Evolutionary conservation across 2,797 vertebrate species (phyloP).

Genomic region (Tympanoctomys barrerae): DNA sequence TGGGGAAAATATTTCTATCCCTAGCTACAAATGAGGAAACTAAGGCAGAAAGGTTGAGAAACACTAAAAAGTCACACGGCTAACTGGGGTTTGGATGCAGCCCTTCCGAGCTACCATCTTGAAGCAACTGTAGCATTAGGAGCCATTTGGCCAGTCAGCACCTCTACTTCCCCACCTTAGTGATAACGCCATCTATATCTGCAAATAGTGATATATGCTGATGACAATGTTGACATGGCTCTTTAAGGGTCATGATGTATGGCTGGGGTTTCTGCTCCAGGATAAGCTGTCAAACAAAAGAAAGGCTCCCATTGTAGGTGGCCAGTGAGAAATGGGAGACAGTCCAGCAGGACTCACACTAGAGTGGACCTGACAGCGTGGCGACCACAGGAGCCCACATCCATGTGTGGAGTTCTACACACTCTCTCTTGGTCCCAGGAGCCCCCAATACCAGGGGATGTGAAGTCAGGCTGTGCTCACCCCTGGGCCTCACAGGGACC

Average conservation of each 20-base stretch:
- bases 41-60: neutral
- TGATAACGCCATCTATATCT: neutral
- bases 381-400: neutral
- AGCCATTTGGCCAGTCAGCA: neutral
- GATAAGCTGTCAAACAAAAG: neutral
- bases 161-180: neutral
- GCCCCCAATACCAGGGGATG: neutral
- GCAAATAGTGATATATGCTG: neutral
- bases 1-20: neutral
- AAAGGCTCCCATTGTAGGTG: conserved; percentile 18
- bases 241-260: neutral
- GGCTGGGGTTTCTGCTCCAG: neutral
- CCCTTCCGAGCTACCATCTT: neutral
- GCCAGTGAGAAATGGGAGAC: neutral
- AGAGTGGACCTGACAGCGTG: neutral
- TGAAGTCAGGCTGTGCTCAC: neutral
- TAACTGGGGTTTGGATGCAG: neutral
- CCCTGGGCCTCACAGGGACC: neutral
- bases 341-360: neutral
- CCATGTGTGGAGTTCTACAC: neutral
- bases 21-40: neutral
- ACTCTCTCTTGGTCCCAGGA: neutral
- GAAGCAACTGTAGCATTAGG: neutral
- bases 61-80: neutral
- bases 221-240: neutral